phyloP scores from a whole-genome alignment of 2,888 invertebrate species.

The Sphecodes monilicornis region DNA sequence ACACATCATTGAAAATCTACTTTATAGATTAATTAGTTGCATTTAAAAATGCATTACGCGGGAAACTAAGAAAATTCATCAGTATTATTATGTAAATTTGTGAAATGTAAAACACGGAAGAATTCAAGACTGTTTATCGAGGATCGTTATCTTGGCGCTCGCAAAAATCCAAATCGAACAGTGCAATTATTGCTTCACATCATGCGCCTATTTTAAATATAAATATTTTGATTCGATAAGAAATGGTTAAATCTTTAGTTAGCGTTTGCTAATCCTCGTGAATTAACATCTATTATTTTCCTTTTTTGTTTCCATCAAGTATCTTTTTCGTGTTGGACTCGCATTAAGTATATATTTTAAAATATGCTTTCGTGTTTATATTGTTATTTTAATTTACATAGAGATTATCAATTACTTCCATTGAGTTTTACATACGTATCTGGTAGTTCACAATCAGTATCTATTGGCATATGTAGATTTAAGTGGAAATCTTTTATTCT shows the following conservation, averaged over 20 bases:
- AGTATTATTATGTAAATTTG: neutral
- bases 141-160: conserved; percentile 58
- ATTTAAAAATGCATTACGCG: neutral
- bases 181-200: conserved; percentile 42
- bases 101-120: neutral
- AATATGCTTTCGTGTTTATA: neutral
- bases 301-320: neutral
- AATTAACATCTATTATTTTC: neutral
- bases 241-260: conserved; percentile 9
- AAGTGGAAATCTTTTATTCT: neutral
- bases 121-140: conserved; percentile 16
- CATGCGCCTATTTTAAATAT: neutral
- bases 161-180: conserved; percentile 16
- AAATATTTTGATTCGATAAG: neutral
- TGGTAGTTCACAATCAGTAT: neutral
- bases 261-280: neutral
- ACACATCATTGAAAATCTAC: neutral
- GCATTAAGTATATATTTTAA: neutral
- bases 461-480: neutral
- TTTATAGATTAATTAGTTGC: neutral
- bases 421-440: conserved; percentile 18
- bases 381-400: neutral
- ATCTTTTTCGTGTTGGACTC: neutral
- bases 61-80: neutral
- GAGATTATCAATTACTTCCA: neutral